Evolutionary conservation across 2,797 vertebrate species (phyloP).

Genomic region (Etheostoma perlongum): DNA sequence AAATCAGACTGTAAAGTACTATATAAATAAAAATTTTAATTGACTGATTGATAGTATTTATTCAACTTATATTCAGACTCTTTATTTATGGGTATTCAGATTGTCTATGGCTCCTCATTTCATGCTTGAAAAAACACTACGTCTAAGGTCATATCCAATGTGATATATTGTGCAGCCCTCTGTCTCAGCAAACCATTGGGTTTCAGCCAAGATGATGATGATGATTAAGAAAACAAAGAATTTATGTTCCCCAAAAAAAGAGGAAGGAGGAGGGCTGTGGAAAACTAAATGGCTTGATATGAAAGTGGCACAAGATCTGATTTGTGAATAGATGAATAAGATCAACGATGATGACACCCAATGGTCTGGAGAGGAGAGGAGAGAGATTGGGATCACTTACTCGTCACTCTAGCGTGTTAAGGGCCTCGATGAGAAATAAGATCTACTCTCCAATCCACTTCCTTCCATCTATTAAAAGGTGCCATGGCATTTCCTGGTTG

Average conservation of each 20-base stretch:
- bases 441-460: constrained; percentile 13
- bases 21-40: too few species aligned
- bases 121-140: constrained; percentile 21
- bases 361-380: constrained; percentile 2
- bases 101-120: constrained; percentile 33
- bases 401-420: background rate
- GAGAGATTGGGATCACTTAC: constrained; percentile 3
- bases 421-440: constrained; percentile 13
- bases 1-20: too few species aligned
- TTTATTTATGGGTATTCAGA: constrained; percentile 1
- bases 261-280: background rate
- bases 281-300: constrained; percentile 20
- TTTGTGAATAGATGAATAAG: constrained; percentile 34
- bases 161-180: background rate
- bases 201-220: constrained; percentile 3
- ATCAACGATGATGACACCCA: constrained; percentile 8
- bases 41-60: too few species aligned
- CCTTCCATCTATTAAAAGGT: constrained; percentile 12
- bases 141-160: background rate
- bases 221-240: constrained; percentile 25
- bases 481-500: constrained; percentile 3
- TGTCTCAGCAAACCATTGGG: constrained; percentile 18
- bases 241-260: constrained; percentile 2
- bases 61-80: background rate
- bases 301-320: constrained; percentile 17